phyloP scores from a whole-genome alignment of 2,797 vertebrate genomes.

The Myotis vivesi region DNA sequence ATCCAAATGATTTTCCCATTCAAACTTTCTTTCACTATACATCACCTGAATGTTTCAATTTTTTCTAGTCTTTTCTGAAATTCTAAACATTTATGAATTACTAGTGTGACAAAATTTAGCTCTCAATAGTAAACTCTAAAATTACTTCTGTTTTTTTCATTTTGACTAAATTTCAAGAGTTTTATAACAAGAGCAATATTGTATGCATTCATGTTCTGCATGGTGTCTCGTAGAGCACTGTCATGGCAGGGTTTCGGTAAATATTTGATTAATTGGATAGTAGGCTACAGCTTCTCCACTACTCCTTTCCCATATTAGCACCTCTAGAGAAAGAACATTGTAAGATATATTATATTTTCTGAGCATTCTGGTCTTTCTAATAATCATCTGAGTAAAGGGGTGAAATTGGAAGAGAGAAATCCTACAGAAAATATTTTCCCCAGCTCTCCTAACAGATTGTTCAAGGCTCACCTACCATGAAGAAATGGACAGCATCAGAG shows the following conservation, averaged over 20 bases:
- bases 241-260: not conserved
- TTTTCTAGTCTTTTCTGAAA: slow-evolving; percentile 38
- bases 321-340: slow-evolving; percentile 30
- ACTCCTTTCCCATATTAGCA: not conserved
- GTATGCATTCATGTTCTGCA: not conserved
- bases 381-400: slow-evolving; percentile 28
- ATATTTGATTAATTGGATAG: not conserved
- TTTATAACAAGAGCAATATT: not conserved
- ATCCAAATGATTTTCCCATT: slow-evolving; percentile 7
- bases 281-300: not conserved
- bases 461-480: slow-evolving; percentile 68
- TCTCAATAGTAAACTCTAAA: not conserved
- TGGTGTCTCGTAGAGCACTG: not conserved
- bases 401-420: not conserved
- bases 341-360: slow-evolving; percentile 40
- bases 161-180: not conserved
- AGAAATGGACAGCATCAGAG: slow-evolving; percentile 74
- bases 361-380: slow-evolving; percentile 42
- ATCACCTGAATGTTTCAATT: not conserved
- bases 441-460: slow-evolving; percentile 16
- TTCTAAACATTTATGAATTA: slow-evolving; percentile 22
- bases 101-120: slow-evolving; percentile 9
- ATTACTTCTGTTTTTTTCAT: not conserved
- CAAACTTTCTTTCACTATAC: not conserved
- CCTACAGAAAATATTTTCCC: not conserved